Evolutionary conservation across 2,797 vertebrate genomes (phyloP).

Genomic region (Aulostomus chinensis): DNA sequence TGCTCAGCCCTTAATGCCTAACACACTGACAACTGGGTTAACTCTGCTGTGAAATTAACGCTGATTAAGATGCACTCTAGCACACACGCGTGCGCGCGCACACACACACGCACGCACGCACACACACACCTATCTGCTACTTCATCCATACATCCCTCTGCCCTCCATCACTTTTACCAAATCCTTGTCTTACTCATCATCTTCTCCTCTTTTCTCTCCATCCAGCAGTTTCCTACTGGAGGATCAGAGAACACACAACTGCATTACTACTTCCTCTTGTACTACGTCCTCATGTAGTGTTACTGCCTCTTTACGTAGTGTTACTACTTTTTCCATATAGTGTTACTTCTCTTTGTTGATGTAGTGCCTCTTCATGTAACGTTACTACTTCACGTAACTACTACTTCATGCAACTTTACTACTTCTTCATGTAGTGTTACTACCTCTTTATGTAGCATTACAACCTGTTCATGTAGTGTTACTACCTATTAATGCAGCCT

Average conservation of each 20-base stretch:
- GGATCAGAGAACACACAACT: no score
- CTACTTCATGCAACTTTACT: no score
- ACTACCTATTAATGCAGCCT: no score
- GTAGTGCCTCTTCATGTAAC: no score
- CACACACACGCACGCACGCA: conserved; percentile 21
- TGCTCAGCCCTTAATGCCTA: conserved; percentile 74
- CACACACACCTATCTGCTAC: conserved; percentile 13
- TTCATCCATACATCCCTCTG: conserved; percentile 27
- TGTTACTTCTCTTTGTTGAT: no score
- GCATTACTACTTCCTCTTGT: not conserved
- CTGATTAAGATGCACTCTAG: conserved; percentile 74
- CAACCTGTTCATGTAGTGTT: no score
- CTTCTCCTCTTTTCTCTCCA: not conserved
- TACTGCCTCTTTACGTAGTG: not conserved
- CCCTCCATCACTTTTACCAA: conserved; percentile 39
- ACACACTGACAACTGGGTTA: conserved; percentile 73
- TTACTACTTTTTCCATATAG: no score
- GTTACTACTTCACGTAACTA: no score
- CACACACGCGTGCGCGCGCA: conserved; percentile 31
- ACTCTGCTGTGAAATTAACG: conserved; percentile 79
- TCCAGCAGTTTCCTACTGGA: no score
- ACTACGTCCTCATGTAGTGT: not conserved
- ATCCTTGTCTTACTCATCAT: no score
- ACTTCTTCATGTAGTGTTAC: no score
- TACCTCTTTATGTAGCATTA: no score